phyloP scores from a whole-genome alignment of 2,113 vertebrate genomes.

The Poeciliopsis retropinna region DNA sequence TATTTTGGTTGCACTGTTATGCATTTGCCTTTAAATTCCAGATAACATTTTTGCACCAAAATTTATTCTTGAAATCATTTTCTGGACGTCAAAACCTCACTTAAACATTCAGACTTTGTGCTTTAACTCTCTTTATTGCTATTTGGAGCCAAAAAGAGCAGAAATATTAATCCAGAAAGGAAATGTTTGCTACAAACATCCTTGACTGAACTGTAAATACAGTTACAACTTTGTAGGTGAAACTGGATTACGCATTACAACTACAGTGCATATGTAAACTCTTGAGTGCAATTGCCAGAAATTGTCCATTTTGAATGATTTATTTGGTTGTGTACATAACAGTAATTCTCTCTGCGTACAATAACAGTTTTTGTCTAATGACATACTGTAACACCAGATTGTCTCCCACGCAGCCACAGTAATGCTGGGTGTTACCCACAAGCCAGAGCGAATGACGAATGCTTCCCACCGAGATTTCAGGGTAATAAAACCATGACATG shows the following conservation, averaged over 20 bases:
- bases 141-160: neutral
- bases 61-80: neutral
- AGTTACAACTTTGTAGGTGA: too few relatives aligned
- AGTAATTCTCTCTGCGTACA: neutral
- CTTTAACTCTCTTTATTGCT: neutral
- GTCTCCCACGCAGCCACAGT: neutral
- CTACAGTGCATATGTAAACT: neutral
- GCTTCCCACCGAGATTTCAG: slow-evolving; percentile 3
- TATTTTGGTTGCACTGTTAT: too few relatives aligned
- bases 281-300: neutral
- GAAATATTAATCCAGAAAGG: too few relatives aligned
- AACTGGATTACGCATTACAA: too few relatives aligned
- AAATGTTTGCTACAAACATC: too few relatives aligned
- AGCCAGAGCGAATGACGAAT: slow-evolving; percentile 1
- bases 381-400: slow-evolving; percentile 3
- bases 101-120: neutral
- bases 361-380: slow-evolving; percentile 8
- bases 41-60: neutral
- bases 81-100: neutral
- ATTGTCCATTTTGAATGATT: neutral
- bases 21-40: neutral
- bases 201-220: too few relatives aligned
- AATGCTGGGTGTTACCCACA: neutral
- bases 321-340: neutral
- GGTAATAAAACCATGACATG: slow-evolving; percentile 1